Evolutionary conservation across 2,888 invertebrate species (phyloP).

Genomic region (Automeris io): DNA sequence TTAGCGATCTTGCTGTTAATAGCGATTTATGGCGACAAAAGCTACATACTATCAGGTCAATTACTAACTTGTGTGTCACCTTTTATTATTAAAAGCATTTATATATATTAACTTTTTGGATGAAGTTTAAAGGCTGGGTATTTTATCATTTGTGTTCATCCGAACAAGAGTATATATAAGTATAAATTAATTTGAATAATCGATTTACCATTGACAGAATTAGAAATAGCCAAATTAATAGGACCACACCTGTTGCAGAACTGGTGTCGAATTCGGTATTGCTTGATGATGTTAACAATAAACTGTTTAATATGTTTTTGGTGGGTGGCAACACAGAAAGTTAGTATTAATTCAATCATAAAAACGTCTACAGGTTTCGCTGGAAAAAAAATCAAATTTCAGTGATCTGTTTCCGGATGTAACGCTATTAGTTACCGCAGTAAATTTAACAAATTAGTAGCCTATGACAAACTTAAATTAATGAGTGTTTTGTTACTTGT

Average conservation of each 20-base stretch:
- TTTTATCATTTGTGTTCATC: no score
- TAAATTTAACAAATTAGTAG: slow-evolving; percentile 73
- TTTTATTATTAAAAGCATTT: no score
- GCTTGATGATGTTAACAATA: slow-evolving; percentile 36
- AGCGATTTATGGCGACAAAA: no score
- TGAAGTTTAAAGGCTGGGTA: no score
- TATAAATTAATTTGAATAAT: no score
- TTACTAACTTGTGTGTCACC: no score
- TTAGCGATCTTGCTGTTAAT: no score
- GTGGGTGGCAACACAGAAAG: slow-evolving; percentile 46
- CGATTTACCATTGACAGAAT: slow-evolving; percentile 6
- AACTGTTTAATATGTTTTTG: slow-evolving; percentile 51
- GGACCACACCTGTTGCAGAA: slow-evolving; percentile 43
- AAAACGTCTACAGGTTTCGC: slow-evolving; percentile 51
- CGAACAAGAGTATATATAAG: no score
- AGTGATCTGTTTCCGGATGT: slow-evolving; percentile 65
- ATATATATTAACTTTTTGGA: no score
- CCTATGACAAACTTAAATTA: slow-evolving; percentile 73
- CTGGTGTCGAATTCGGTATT: slow-evolving; percentile 5
- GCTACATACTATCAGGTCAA: no score
- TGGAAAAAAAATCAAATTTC: slow-evolving; percentile 36
- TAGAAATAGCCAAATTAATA: slow-evolving; percentile 16
- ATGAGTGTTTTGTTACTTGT: no score
- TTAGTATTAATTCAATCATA: slow-evolving; percentile 64
- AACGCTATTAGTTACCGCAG: slow-evolving; percentile 55